Evolutionary conservation across 2,888 invertebrate genomes (phyloP).

Genomic region (Coelinius sp.): DNA sequence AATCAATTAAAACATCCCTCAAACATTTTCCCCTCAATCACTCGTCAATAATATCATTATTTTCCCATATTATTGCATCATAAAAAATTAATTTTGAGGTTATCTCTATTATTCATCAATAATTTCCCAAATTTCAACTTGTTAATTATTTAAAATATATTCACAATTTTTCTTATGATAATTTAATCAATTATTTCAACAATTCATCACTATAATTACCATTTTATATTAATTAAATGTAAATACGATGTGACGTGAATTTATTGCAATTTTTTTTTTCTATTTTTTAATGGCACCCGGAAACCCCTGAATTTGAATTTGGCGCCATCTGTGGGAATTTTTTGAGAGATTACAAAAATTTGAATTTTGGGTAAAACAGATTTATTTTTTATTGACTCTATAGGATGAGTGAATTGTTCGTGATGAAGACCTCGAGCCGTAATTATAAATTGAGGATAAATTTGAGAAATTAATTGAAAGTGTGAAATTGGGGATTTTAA

Average conservation of each 20-base stretch:
- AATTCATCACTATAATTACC: background rate
- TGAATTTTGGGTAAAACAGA: no score
- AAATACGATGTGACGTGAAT: background rate
- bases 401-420: no score
- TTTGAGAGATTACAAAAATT: no score
- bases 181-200: background rate
- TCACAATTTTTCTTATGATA: background rate
- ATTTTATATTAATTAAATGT: background rate
- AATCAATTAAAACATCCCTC: background rate
- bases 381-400: no score
- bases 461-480: no score
- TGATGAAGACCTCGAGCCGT: no score
- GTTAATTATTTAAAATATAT: background rate
- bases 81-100: background rate
- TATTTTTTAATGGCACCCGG: no score
- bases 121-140: background rate
- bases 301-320: no score
- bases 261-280: background rate
- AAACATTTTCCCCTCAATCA: background rate
- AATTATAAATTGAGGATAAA: no score
- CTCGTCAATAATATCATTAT: background rate
- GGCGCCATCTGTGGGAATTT: no score
- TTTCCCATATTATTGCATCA: background rate
- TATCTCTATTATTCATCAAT: background rate
- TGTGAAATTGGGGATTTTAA: no score